Percentiles rank a stretch among this genome's conserved stretches.
These are phyloP conservation scores for Cyprinodon variegatus DNA, from an alignment of 2,113 vertebrate genomes.

Conservation along the genomic window DNA sequence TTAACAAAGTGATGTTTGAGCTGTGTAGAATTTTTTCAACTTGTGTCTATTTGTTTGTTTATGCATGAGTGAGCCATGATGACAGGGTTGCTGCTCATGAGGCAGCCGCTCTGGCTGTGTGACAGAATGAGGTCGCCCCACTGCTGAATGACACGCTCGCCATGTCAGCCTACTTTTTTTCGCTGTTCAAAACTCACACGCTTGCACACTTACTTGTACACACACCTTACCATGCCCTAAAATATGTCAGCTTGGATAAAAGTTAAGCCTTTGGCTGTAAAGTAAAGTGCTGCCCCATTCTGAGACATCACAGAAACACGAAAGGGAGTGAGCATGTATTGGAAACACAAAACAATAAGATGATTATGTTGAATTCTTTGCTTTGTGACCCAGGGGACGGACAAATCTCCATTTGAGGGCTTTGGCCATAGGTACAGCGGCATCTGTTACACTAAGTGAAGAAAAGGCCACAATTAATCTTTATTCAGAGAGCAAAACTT, in stretches of 20 bases:
- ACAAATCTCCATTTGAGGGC: too few species aligned
- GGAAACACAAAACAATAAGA: slow-evolving; percentile 18
- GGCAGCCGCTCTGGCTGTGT: slow-evolving; percentile 65
- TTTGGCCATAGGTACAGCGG: neutral
- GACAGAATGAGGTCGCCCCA: slow-evolving; percentile 81
- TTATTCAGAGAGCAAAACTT: too few species aligned
- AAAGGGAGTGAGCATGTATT: slow-evolving; percentile 3
- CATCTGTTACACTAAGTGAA: neutral
- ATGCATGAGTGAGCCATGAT: slow-evolving; percentile 68
- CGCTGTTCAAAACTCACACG: neutral
- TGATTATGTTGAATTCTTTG: slow-evolving; percentile 6
- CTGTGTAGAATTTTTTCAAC: slow-evolving; percentile 26
- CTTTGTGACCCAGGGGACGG: slow-evolving; percentile 27
- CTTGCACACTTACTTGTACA: slow-evolving; percentile 10
- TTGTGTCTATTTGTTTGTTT: slow-evolving; percentile 32
- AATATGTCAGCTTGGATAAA: slow-evolving; percentile 62
- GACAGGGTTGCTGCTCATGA: slow-evolving; percentile 64
- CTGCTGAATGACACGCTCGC: slow-evolving; percentile 70
- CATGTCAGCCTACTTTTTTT: slow-evolving; percentile 46
- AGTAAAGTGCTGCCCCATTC: slow-evolving; percentile 58
- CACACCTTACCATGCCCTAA: slow-evolving; percentile 38
- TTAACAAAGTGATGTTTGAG: slow-evolving; percentile 30
- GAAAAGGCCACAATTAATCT: too few species aligned
- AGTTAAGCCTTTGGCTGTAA: slow-evolving; percentile 57
- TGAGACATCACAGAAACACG: slow-evolving; percentile 41